Base-by-base conservation (phyloP, 2,113 vertebrate species). In the Engraulis encrasicolus region DNA sequence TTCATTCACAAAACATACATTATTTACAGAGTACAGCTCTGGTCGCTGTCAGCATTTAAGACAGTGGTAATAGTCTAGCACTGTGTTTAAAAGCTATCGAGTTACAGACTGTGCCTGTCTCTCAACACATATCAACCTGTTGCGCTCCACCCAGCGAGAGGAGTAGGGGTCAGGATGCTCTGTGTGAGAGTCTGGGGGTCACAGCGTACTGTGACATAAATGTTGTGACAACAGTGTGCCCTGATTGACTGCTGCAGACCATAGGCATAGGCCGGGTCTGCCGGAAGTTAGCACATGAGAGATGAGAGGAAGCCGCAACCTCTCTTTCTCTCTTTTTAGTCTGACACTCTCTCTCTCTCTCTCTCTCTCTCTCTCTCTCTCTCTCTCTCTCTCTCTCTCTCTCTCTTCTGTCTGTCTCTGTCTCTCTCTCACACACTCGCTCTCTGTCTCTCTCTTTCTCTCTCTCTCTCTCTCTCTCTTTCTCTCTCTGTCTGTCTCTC, bases 161-260 rank as follows among this genome's bases (percentile, higher is more conserved):
- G 40, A 5, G 66, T 2, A 66, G 61, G 58, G 54, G 40, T 58
- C 82, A 14, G 48, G 54, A 7, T n/a, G 84, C 81, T 36, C 31
- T 45, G 20, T 2, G 84, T 78, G 82, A 81, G 83, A 81, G 79
- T 79, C 71, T 79, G 0, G 81, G 54, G 74, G 83, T 87, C 85
- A 49, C 54, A 49, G 58, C 81, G 78, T 78, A 78, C 58, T 54
- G 79, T 80, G 38, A 74, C n/a, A 77, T 83, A 78, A 34, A 37
- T 81, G 82, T 88, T 88, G 84, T 66, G 74, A 90, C 84, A 86
- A 85, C 71, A 74, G 52, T 48, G 71, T 61, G 48, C 18, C 66
- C 40, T 83, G 81, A 86, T 78, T 61, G 89, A 86, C 84, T 85
- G 49, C 82, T 80, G 52, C 15, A 54, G 71, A 74, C 50, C 82